phyloP scores from a whole-genome alignment of 2,797 vertebrate genomes.

The Crenichthys baileyi region DNA sequence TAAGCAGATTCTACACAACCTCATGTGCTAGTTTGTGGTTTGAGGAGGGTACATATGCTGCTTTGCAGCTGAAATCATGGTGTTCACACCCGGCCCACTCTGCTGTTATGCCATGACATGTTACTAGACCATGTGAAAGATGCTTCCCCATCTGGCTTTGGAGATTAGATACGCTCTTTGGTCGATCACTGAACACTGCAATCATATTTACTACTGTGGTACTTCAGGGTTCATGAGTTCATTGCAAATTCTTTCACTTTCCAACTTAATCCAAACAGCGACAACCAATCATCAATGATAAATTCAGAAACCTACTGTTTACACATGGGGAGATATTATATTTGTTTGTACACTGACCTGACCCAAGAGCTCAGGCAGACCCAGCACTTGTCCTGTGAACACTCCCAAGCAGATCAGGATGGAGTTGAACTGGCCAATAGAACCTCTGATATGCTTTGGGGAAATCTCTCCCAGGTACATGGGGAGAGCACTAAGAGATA shows the following conservation, averaged over 20 bases:
- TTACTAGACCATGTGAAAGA: neutral
- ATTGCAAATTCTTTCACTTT: neutral
- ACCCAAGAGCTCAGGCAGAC: slow-evolving; percentile 91
- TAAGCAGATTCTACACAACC: neutral
- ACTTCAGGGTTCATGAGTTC: neutral
- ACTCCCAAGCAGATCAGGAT: slow-evolving; percentile 95
- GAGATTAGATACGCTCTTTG: neutral
- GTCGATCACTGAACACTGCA: neutral
- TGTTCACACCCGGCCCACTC: neutral
- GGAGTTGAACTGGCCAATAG: slow-evolving; percentile 90
- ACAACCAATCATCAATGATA: neutral
- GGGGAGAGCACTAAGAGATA: slow-evolving; percentile 90
- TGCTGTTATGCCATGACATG: neutral
- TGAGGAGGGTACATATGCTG: too few species aligned
- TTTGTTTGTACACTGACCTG: slow-evolving; percentile 79
- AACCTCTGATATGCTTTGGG: slow-evolving; percentile 88
- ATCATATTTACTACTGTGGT: neutral
- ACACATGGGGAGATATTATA: neutral
- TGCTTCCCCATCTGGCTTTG: neutral
- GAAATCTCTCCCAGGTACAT: slow-evolving; percentile 97
- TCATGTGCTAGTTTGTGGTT: neutral
- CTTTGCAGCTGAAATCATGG: slow-evolving; percentile 7
- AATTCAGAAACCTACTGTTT: neutral
- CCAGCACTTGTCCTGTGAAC: slow-evolving; percentile 89
- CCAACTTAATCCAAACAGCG: neutral